Base-by-base conservation (phyloP, 2,888 invertebrate genomes). In the Sphecodes monilicornis region DNA sequence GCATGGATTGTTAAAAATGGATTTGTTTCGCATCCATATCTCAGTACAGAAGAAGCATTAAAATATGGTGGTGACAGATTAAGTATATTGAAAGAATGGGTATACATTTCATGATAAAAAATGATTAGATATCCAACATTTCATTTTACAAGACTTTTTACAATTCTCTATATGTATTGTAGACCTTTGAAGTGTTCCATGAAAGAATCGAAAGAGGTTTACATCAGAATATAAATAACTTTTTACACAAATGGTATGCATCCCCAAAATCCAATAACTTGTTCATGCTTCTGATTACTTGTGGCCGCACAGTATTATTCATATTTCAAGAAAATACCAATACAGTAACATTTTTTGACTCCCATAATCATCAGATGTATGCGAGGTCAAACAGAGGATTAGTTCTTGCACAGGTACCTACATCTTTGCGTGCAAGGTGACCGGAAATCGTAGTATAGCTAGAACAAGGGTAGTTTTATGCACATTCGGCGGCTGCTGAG, bases 251-350 rank as follows among this genome's bases (percentile, higher is more conserved):
- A 85, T 96, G 96, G 96, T 93, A 94, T 29, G 91, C 92, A 60
- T 89, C 89, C 83, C 92, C 94, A 6, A 90, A 90, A 76, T 92
- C 93, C n/a, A 92, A 93, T 57, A 94, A 95, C 89, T 92, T 96
- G 69, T 96, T 95, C 88, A 95, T 96, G 91, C 92, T 96, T 39
- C 92, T 96, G 13, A 96, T 96, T 66, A 95, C 95, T 8, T 95
- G 95, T 83, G 95, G 95, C 57, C 93, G 96, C 86, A 96, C 96
- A 70, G 95, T 96, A 22, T 90, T 96, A 60, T 95, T 96, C 69
- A 94, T 96, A 87, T 95, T 96, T 87, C 95, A 96, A 92, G 92
- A 95, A 78, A 88, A 92, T 84, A 93, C 94, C 16, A 93, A 94
- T 85, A 95, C 91, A 96, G 94, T 96, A 43, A 95, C 95, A 36